phyloP scores from a whole-genome alignment of 1,140 invertebrate genomes.

The Brachystomella parvula region DNA sequence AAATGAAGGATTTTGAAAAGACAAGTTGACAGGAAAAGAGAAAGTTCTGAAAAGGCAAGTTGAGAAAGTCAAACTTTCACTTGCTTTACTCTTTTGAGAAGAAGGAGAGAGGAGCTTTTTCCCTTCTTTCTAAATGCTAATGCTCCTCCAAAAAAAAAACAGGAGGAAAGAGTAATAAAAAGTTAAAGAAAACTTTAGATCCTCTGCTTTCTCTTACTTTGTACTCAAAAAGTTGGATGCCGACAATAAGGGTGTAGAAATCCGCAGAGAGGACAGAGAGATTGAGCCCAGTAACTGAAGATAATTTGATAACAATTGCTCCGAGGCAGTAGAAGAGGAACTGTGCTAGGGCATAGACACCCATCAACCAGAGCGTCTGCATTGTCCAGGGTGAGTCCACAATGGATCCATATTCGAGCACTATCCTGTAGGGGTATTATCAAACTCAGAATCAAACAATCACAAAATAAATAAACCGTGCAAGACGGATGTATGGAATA shows the following conservation, averaged over 20 bases:
- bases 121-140: background rate
- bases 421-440: conserved; percentile 41
- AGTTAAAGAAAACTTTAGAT: background rate
- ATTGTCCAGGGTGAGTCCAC: conserved; percentile 46
- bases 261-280: conserved; percentile 73
- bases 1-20: background rate
- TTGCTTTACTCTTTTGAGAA: background rate
- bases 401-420: conserved; percentile 50
- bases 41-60: background rate
- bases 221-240: conserved; percentile 71
- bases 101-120: background rate
- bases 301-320: conserved; percentile 64
- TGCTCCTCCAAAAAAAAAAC: background rate
- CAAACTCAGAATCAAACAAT: conserved; percentile 6
- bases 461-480: no score
- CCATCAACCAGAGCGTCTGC: conserved; percentile 50
- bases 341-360: conserved; percentile 55
- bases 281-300: conserved; percentile 71
- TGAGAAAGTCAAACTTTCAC: background rate
- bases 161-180: background rate
- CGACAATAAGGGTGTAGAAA: conserved; percentile 73
- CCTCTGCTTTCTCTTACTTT: conserved; percentile 52
- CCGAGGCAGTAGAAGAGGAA: conserved; percentile 71
- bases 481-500: no score
- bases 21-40: conserved; percentile 3